Evolutionary conservation across 2,888 invertebrate species (phyloP).

Genomic region (Epistrophe eligans): DNA sequence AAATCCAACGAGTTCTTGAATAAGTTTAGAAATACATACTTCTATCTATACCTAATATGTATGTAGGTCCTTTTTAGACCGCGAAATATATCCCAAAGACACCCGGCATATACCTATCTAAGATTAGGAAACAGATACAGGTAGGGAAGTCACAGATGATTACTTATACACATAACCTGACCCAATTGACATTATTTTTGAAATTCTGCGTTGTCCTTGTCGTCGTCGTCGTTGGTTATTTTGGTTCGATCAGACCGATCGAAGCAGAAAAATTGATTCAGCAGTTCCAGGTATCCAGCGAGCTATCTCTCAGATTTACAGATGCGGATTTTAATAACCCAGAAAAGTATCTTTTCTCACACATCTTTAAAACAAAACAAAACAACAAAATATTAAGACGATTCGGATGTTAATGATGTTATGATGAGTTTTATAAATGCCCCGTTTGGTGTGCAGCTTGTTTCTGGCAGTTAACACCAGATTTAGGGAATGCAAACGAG

Average conservation of each 20-base stretch:
- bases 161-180: constrained; percentile 16
- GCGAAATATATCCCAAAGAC: constrained; percentile 35
- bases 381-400: constrained; percentile 9
- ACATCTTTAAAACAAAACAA: constrained; percentile 24
- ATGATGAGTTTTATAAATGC: constrained; percentile 41
- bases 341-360: constrained; percentile 15
- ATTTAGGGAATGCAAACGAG: constrained; percentile 38
- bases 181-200: constrained; percentile 34
- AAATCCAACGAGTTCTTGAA: constrained; percentile 60
- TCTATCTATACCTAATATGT: background rate
- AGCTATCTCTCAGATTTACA: background rate
- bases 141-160: constrained; percentile 35
- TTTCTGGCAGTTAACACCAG: constrained; percentile 58
- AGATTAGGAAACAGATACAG: constrained; percentile 32
- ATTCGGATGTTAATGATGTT: constrained; percentile 41
- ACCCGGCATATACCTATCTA: background rate
- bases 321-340: constrained; percentile 32
- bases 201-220: background rate
- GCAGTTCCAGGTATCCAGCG: constrained; percentile 23
- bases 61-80: constrained; percentile 30
- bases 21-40: constrained; percentile 23
- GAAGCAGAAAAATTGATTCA: constrained; percentile 30
- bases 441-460: constrained; percentile 23
- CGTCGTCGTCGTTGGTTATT: background rate
- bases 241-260: constrained; percentile 1